Conservation (phyloP, 2,888 invertebrate genomes). For the Trichogramma evanescens region DNA sequence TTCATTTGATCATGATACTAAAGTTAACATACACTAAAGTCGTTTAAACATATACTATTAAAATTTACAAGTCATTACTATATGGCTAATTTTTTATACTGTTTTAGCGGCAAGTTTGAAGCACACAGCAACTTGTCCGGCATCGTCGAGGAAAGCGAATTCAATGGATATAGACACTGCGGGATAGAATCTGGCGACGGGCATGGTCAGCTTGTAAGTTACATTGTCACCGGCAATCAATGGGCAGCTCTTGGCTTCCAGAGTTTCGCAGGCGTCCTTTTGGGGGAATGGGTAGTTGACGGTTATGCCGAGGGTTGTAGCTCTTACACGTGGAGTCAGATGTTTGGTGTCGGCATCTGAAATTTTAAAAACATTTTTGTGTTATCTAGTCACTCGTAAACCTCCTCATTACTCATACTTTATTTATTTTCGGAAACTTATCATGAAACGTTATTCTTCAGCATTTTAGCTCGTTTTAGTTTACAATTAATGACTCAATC, state of each 20-base stretch:
- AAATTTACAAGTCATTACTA: no score
- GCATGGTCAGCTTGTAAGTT: slow-evolving; percentile 38
- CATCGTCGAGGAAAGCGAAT: slow-evolving; percentile 31
- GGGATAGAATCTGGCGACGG: slow-evolving; percentile 31
- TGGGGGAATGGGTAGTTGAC: slow-evolving; percentile 32
- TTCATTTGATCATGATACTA: no score
- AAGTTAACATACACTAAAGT: no score
- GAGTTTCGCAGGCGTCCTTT: slow-evolving; percentile 33
- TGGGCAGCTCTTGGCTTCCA: slow-evolving; percentile 36
- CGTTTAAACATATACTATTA: no score
- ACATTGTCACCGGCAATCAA: slow-evolving; percentile 32
- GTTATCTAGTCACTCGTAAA: no score
- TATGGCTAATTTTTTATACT: background rate
- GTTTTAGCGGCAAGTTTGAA: slow-evolving; percentile 28
- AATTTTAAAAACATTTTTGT: background rate
- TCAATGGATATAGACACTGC: slow-evolving; percentile 27
- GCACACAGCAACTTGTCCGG: slow-evolving; percentile 29
- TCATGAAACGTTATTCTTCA: no score
- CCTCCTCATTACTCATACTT: no score
- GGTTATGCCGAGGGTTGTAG: slow-evolving; percentile 26
- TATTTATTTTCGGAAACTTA: no score
- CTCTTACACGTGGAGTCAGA: slow-evolving; percentile 32
- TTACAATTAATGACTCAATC: no score
- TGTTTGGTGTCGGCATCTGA: slow-evolving; percentile 27
- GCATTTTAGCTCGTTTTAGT: no score